Conservation (phyloP, 37 sponge, comb jelly and placozoan genomes). For the Tethya wilhelma region DNA sequence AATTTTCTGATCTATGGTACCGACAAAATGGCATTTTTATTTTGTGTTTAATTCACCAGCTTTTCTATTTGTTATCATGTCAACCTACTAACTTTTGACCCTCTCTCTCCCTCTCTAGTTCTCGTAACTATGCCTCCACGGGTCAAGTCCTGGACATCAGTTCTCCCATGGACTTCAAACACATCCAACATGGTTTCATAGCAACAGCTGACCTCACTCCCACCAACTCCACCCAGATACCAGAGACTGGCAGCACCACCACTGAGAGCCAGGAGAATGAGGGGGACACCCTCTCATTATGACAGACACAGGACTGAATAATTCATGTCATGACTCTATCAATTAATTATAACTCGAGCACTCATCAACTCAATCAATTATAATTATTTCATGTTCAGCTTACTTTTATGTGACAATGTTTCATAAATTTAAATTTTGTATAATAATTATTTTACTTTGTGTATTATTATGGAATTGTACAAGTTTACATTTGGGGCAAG, state of each 20-base stretch:
- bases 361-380: neutral
- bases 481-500: too few species aligned
- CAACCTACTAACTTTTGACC: too few species aligned
- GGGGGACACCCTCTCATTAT: neutral
- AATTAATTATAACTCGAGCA: neutral
- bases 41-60: neutral
- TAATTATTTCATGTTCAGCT: too few species aligned
- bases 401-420: too few species aligned
- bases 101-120: conserved; percentile 20
- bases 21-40: too few species aligned
- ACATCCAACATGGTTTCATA: conserved; percentile 39
- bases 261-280: neutral
- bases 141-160: conserved; percentile 11
- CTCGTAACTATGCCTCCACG: neutral
- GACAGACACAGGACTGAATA: neutral
- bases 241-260: neutral
- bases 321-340: neutral
- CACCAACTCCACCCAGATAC: neutral
- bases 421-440: too few species aligned
- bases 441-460: too few species aligned
- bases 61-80: too few species aligned
- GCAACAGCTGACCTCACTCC: neutral
- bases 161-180: conserved; percentile 46
- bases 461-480: too few species aligned
- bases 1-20: neutral